Evolutionary conservation across 1,140 invertebrate species (phyloP).

Genomic region (Procambarus clarkii): DNA sequence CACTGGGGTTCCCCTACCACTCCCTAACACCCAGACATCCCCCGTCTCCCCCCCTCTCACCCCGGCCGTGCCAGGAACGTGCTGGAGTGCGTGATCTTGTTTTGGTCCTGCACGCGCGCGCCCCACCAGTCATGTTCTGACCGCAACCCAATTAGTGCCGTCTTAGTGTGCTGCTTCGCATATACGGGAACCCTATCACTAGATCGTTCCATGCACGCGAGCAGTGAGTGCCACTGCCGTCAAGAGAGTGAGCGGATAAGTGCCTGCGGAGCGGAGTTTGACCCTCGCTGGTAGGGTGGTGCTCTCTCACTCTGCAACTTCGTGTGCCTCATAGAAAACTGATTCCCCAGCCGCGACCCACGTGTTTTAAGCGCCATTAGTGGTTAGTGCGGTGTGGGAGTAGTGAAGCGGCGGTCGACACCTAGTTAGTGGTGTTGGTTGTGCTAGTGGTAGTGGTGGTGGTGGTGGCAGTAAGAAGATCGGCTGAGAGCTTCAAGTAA

Average conservation of each 20-base stretch:
- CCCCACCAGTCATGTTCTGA: conserved; percentile 33
- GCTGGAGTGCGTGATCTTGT: conserved; percentile 64
- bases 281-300: conserved; percentile 23
- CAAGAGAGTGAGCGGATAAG: not conserved
- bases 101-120: conserved; percentile 65
- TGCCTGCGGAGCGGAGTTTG: conserved; percentile 20
- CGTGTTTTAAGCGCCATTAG: conserved; percentile 59
- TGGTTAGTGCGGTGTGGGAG: conserved; percentile 34
- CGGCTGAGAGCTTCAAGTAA: not conserved
- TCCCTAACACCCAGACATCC: not conserved
- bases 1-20: not conserved
- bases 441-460: not conserved
- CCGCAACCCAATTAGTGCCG: conserved; percentile 45
- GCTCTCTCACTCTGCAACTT: conserved; percentile 24
- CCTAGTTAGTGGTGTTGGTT: not conserved
- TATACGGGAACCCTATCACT: too few species aligned
- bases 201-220: not conserved
- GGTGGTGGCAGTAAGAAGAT: not conserved
- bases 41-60: not conserved
- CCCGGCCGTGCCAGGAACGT: conserved; percentile 34
- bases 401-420: conserved; percentile 22
- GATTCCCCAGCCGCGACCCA: conserved; percentile 45
- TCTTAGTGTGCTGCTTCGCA: not conserved
- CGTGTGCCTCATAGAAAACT: conserved; percentile 56
- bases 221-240: not conserved